A percentile compares a stretch with the other conserved stretches of the same genome.
phyloP scores from a whole-genome alignment of 2,888 invertebrate species.

The Nomada ferruginata region DNA sequence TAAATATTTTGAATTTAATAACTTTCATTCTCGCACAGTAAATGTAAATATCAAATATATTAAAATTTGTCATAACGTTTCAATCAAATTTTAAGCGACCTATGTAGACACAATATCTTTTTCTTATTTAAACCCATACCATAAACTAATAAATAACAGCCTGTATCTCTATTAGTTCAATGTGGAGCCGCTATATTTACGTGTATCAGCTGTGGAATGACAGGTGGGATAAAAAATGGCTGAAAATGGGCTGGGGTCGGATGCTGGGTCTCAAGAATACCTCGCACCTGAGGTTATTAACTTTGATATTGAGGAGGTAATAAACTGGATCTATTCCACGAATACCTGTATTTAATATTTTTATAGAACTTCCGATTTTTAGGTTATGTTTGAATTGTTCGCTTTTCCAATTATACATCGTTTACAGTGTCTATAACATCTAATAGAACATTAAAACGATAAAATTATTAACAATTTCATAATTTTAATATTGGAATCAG shows the following conservation, averaged over 20 bases:
- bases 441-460: background rate
- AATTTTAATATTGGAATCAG: background rate
- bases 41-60: no score
- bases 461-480: background rate
- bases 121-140: no score
- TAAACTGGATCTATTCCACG: background rate
- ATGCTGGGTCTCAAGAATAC: slow-evolving; percentile 89
- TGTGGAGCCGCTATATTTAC: slow-evolving; percentile 52
- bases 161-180: slow-evolving; percentile 23
- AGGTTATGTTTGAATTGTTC: slow-evolving; percentile 50
- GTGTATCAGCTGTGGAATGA: slow-evolving; percentile 64
- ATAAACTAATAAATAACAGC: background rate
- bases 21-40: no score
- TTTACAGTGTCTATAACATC: slow-evolving; percentile 10
- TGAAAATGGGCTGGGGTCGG: slow-evolving; percentile 86
- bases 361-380: slow-evolving; percentile 1
- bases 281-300: slow-evolving; percentile 86
- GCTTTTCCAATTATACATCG: background rate
- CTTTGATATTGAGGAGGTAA: slow-evolving; percentile 90
- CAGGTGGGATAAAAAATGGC: slow-evolving; percentile 79
- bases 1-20: no score
- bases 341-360: background rate
- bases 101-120: no score
- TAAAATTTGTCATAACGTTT: no score
- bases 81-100: no score